phyloP scores from a whole-genome alignment of 2,888 invertebrate species.

The Meiosimyza decipiens region DNA sequence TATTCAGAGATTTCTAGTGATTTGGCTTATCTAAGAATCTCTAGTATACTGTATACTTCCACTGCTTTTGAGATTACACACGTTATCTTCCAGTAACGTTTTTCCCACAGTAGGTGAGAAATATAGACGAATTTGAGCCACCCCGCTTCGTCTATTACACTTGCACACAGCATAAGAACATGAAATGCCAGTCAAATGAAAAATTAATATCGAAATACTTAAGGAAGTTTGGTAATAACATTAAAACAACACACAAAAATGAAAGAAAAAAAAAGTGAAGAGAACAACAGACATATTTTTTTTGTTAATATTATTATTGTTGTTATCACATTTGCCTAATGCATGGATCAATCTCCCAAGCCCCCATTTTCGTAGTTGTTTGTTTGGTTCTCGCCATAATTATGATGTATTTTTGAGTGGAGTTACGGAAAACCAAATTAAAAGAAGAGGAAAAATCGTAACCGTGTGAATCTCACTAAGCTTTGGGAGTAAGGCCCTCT shows the following conservation, averaged over 20 bases:
- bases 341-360: constrained; percentile 17
- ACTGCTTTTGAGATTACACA: no score
- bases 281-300: not conserved
- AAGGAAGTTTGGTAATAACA: not conserved
- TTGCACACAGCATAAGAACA: no score
- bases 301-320: not conserved
- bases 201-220: no score
- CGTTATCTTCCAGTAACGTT: no score
- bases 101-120: no score
- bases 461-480: constrained; percentile 21
- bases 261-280: not conserved
- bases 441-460: not conserved
- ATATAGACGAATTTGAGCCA: no score
- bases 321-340: constrained; percentile 19
- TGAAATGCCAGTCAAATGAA: no score
- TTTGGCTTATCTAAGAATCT: no score
- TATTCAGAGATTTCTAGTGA: no score
- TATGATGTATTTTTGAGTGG: constrained; percentile 27
- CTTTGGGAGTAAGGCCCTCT: not conserved
- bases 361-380: constrained; percentile 1
- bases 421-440: no score
- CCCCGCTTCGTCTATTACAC: no score
- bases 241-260: not conserved
- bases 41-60: no score
- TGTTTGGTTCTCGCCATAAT: constrained; percentile 12